A percentile compares a stretch with the other conserved stretches of the same genome.
phyloP scores from a whole-genome alignment of 2,113 vertebrate genomes.

The Hippocampus zosterae region DNA sequence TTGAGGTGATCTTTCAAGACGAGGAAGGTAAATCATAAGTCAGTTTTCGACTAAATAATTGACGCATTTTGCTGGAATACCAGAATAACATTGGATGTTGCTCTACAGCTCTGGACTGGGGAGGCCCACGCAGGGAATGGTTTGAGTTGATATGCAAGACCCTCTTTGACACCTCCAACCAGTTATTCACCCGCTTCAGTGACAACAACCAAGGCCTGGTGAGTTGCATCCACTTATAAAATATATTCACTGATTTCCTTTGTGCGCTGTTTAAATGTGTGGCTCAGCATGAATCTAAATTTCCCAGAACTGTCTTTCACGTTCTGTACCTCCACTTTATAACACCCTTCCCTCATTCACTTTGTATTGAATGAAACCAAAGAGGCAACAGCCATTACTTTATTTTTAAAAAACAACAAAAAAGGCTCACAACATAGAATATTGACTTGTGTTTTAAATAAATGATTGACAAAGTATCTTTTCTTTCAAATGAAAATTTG shows the following conservation, averaged over 20 bases:
- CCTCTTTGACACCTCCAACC: constrained; percentile 91
- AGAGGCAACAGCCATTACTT: not conserved
- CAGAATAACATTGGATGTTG: not conserved
- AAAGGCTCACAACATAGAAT: too few relatives aligned
- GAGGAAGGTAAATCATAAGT: constrained; percentile 85
- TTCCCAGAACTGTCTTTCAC: not conserved
- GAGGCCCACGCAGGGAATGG: constrained; percentile 95
- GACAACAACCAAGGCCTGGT: constrained; percentile 97
- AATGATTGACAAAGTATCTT: too few relatives aligned
- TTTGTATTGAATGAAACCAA: too few relatives aligned
- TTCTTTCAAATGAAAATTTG: too few relatives aligned
- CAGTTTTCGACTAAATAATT: not conserved
- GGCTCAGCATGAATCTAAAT: not conserved
- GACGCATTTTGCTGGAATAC: not conserved
- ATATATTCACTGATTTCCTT: not conserved
- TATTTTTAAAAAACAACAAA: too few relatives aligned
- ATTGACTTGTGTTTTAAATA: too few relatives aligned
- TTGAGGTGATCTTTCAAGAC: constrained; percentile 96
- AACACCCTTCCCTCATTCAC: not conserved
- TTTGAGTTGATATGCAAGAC: constrained; percentile 94
- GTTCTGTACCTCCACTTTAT: not conserved
- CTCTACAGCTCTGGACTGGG: constrained; percentile 90
- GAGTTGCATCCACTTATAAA: constrained; percentile 23
- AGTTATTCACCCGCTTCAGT: constrained; percentile 92
- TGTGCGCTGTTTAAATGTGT: not conserved